Percentiles rank a stretch among this genome's conserved stretches.
These are phyloP conservation scores for Megathymus violae DNA, from an alignment of 1,140 invertebrate genomes.

Conservation along the genomic window DNA sequence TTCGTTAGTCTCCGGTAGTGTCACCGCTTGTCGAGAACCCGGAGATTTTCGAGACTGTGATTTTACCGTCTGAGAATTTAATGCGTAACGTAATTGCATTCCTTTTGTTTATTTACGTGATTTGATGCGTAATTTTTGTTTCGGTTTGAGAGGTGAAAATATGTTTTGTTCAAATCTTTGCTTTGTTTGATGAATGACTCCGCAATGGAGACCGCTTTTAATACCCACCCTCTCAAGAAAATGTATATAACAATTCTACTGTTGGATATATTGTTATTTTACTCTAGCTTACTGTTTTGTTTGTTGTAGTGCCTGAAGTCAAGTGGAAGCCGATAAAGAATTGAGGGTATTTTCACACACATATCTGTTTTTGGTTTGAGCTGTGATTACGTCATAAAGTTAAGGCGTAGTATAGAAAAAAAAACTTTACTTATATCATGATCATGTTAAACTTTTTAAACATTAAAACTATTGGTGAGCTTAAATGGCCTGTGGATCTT, in stretches of 20 bases:
- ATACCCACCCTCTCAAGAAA: constrained; percentile 16
- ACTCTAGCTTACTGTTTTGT: not conserved
- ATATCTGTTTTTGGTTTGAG: too few relatives aligned
- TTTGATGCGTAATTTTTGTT: constrained; percentile 38
- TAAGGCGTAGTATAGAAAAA: too few relatives aligned
- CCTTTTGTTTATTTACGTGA: constrained; percentile 49
- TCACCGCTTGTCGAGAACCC: constrained; percentile 22
- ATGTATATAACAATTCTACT: constrained; percentile 14
- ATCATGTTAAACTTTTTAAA: too few relatives aligned
- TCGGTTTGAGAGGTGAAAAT: constrained; percentile 33
- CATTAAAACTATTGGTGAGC: too few relatives aligned
- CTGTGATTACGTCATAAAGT: too few relatives aligned
- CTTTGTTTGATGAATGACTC: constrained; percentile 28
- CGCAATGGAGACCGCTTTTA: too few relatives aligned
- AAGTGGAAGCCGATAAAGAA: too few relatives aligned
- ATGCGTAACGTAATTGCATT: constrained; percentile 49
- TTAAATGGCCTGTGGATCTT: too few relatives aligned
- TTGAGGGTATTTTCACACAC: too few relatives aligned
- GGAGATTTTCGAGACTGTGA: constrained; percentile 50
- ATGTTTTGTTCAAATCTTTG: constrained; percentile 21
- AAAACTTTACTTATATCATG: too few relatives aligned
- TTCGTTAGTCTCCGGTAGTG: not conserved
- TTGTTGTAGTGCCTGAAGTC: too few relatives aligned
- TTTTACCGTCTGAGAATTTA: constrained; percentile 47
- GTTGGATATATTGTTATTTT: constrained; percentile 3